Evolutionary conservation across 2,888 invertebrate species (phyloP).

Genomic region (Erebia aethiops): DNA sequence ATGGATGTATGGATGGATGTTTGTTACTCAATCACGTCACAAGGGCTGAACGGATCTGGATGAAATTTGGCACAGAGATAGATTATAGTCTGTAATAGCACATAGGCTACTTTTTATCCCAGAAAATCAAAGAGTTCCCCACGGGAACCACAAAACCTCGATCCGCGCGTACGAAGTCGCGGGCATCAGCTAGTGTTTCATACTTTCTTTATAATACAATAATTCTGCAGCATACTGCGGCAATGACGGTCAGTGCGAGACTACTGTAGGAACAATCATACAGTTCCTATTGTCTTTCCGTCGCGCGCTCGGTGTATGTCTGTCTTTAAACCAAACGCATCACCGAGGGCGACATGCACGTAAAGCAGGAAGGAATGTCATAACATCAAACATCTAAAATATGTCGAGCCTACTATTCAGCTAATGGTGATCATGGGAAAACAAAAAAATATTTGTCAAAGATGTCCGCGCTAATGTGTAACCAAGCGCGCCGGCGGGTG

Average conservation of each 20-base stretch:
- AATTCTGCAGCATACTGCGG: neutral
- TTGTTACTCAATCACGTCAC: too few relatives aligned
- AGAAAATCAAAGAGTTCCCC: too few relatives aligned
- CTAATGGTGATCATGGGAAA: slow-evolving; percentile 74
- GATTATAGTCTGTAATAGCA: too few relatives aligned
- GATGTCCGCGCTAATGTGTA: slow-evolving; percentile 73
- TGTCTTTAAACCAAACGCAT: slow-evolving; percentile 14
- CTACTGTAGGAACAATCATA: too few relatives aligned
- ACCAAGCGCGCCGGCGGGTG: slow-evolving; percentile 67
- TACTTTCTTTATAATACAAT: too few relatives aligned
- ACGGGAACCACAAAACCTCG: too few relatives aligned
- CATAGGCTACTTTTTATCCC: too few relatives aligned
- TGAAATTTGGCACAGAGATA: too few relatives aligned
- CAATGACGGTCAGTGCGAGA: neutral
- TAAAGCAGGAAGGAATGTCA: slow-evolving; percentile 49
- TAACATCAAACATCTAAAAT: slow-evolving; percentile 61
- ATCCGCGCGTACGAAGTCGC: too few relatives aligned
- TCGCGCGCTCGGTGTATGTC: neutral
- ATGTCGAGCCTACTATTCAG: slow-evolving; percentile 58
- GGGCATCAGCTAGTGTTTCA: too few relatives aligned
- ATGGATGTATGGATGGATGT: too few relatives aligned
- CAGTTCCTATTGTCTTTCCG: neutral
- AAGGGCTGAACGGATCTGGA: too few relatives aligned
- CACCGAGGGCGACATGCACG: slow-evolving; percentile 11
- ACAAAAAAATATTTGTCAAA: slow-evolving; percentile 78